Evolutionary conservation across 2,888 invertebrate genomes (phyloP).

Genomic region (Neuroscelio doddi): DNA sequence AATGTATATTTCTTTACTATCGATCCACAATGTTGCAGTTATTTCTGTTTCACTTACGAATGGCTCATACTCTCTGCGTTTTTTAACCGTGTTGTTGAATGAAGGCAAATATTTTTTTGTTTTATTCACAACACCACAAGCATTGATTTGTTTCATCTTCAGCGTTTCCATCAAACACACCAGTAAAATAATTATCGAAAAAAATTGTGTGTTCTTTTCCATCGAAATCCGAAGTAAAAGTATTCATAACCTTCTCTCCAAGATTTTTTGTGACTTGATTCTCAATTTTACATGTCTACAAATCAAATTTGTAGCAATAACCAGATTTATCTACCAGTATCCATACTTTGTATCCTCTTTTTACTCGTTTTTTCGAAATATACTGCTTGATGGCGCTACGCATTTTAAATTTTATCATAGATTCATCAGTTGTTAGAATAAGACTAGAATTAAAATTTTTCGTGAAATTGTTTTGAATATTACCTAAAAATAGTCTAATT

Average conservation of each 20-base stretch:
- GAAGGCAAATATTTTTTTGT: conserved; percentile 55
- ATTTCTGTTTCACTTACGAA: conserved; percentile 48
- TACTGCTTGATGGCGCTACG: conserved; percentile 42
- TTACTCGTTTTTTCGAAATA: conserved; percentile 49
- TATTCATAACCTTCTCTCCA: conserved; percentile 53
- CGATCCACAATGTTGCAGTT: conserved; percentile 55
- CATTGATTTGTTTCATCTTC: conserved; percentile 47
- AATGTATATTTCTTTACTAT: conserved; percentile 49
- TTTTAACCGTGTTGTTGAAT: conserved; percentile 49
- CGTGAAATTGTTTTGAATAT: conserved; percentile 40
- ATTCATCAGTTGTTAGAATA: conserved; percentile 48
- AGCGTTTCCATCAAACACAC: conserved; percentile 49
- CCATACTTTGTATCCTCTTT: conserved; percentile 55
- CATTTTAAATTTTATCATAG: conserved; percentile 54
- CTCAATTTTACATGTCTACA: conserved; percentile 50
- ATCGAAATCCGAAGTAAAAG: conserved; percentile 46
- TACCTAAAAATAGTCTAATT: conserved; percentile 49
- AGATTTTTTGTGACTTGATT: conserved; percentile 37
- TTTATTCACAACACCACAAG: conserved; percentile 53
- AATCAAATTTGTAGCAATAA: conserved; percentile 48
- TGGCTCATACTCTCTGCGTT: conserved; percentile 48
- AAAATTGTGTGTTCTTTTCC: conserved; percentile 50
- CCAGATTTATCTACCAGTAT: conserved; percentile 44
- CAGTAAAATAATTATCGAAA: conserved; percentile 57
- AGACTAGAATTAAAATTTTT: conserved; percentile 22